Base-by-base conservation (phyloP, 2,113 vertebrate genomes). In the Crotalus tigris region DNA sequence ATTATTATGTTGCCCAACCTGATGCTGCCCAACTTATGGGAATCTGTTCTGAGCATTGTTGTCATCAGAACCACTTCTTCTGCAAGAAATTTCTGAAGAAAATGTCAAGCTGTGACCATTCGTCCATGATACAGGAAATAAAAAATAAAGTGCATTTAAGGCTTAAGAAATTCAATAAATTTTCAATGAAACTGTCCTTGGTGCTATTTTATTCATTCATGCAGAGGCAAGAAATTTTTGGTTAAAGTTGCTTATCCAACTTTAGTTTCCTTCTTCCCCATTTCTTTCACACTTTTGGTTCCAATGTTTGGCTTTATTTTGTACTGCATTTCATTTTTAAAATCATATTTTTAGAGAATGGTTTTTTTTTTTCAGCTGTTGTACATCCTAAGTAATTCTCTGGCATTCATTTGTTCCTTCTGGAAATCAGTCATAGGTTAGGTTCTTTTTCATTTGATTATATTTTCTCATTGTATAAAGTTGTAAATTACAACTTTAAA, bases 21-120 rank as follows among this genome's bases (percentile, higher is more conserved):
- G 86, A 88, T 93, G 87, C 91, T 0, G 0, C 86, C 94, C 87
- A 85, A 94, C 87, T 86, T 96, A 87, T 1, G 91, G 95, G 97
- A 96, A 97, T 97, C 95, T 97, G 97, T 96, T 96, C 95, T 89
- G 93, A 97, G 96, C 91, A 93, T 94, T 96, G 96, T 94, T 97
- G 95, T 95, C 95, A 93, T 93, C 94, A 97, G 91, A 58, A 81
- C 93, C 94, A 39, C 86, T 94, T 87, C 54, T 97, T 97, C 97
- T 96, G 96, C 93, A 96, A 97, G 94, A 96, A 94, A 95, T 95
- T 91, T 93, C 61, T 94, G 94, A 96, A 95, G 93, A 95, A 96
- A 97, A 92, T 3, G 0, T 96, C 95, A 95, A 92, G 53, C 89
- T 92, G 44, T 94, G 93, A 88, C 91, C 89, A 95, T 97, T 96